Conservation (phyloP, 1,140 invertebrate species). For the Copidosoma floridanum region DNA sequence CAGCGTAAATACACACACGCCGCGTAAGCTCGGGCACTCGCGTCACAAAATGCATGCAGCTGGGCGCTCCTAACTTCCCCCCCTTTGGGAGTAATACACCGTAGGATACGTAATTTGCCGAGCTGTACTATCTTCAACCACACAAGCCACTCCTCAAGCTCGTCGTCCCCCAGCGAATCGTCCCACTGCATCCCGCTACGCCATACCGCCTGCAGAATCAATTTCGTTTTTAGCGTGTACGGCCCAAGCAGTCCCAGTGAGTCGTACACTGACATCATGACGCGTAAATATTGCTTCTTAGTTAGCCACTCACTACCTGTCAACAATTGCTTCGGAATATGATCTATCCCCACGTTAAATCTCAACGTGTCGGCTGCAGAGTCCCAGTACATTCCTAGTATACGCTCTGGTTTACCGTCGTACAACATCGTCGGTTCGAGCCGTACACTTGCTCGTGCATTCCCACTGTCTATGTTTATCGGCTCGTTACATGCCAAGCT, state of each 20-base stretch:
- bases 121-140: neutral
- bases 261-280: too few species aligned
- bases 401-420: too few species aligned
- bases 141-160: neutral
- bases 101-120: neutral
- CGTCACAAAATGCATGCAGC: conserved; percentile 3
- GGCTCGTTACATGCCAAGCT: neutral
- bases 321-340: too few species aligned
- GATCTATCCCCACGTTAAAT: too few species aligned
- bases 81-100: neutral
- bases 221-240: too few species aligned
- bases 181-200: neutral
- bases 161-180: neutral
- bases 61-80: neutral
- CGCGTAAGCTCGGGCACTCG: neutral
- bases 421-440: neutral
- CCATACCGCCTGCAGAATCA: neutral
- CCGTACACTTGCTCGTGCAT: neutral
- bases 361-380: too few species aligned
- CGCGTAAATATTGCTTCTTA: neutral
- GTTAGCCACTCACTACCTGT: neutral
- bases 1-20: neutral
- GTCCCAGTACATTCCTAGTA: too few species aligned
- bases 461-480: neutral
- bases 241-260: too few species aligned